A percentile compares a stretch with the other conserved stretches of the same genome.
phyloP scores from a whole-genome alignment of 2,797 vertebrate genomes.

The Sphaeramia orbicularis region DNA sequence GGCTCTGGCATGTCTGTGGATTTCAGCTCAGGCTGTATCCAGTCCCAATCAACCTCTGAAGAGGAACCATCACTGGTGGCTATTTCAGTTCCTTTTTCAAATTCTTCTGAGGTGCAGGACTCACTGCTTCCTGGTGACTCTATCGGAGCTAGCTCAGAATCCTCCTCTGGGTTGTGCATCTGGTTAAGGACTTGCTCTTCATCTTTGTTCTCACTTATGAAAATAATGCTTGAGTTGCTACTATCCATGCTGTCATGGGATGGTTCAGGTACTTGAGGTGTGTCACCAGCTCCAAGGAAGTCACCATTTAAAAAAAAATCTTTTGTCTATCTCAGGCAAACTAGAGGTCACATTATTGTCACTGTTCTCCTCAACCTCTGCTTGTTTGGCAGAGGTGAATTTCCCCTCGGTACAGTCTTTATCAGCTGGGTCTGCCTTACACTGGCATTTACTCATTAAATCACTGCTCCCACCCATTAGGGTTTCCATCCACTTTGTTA shows the following conservation, averaged over 20 bases:
- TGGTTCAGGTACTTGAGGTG: neutral
- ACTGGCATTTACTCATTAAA: slow-evolving; percentile 46
- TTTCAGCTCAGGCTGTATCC: neutral
- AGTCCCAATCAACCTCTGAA: neutral
- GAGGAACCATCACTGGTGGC: too few species aligned
- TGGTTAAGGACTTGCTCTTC: slow-evolving; percentile 2
- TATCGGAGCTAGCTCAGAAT: neutral
- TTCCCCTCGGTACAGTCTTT: neutral
- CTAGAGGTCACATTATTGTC: neutral
- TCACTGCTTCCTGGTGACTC: too few species aligned
- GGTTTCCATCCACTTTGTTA: slow-evolving; percentile 57
- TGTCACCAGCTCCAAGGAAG: slow-evolving; percentile 5
- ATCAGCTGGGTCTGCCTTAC: slow-evolving; percentile 1
- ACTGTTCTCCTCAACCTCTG: neutral
- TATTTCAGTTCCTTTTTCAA: neutral
- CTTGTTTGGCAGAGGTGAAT: neutral
- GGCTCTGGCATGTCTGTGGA: neutral
- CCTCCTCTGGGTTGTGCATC: neutral
- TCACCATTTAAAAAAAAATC: slow-evolving; percentile 9
- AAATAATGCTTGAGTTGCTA: neutral
- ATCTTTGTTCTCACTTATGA: slow-evolving; percentile 25
- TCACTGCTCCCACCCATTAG: slow-evolving; percentile 7
- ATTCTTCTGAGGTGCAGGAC: slow-evolving; percentile 1
- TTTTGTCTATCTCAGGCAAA: neutral
- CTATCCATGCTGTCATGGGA: neutral